Percentiles rank a stretch among this genome's conserved stretches.
Evolutionary conservation across 2,888 invertebrate genomes (phyloP).

Genomic region (Drosophila peninsularis): DNA sequence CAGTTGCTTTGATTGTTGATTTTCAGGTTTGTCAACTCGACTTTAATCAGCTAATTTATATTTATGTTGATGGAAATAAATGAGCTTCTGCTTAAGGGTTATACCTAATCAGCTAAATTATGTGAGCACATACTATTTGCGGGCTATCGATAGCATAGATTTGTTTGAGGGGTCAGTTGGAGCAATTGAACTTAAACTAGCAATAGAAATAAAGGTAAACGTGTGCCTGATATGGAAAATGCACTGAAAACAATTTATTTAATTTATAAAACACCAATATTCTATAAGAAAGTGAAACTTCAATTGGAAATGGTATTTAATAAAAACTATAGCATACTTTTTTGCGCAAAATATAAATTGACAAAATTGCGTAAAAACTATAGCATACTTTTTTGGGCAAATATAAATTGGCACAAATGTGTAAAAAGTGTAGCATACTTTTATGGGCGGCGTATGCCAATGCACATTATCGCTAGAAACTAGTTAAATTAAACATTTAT

Average conservation of each 20-base stretch:
- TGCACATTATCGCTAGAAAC: too few relatives aligned
- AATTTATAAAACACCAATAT: too few relatives aligned
- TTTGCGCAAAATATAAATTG: background rate
- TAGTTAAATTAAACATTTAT: too few relatives aligned
- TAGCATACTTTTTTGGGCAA: background rate
- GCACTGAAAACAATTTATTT: background rate
- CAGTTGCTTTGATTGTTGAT: slow-evolving; percentile 43
- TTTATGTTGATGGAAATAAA: slow-evolving; percentile 9
- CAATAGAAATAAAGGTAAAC: background rate
- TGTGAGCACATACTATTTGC: slow-evolving; percentile 2
- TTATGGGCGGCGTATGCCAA: too few relatives aligned
- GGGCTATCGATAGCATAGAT: background rate
- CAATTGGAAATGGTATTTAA: too few relatives aligned
- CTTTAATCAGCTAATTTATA: slow-evolving; percentile 35
- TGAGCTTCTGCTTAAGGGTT: background rate
- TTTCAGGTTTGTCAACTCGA: slow-evolving; percentile 14
- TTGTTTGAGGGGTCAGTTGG: background rate
- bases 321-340: background rate
- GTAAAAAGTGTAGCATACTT: too few relatives aligned
- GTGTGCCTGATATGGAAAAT: background rate
- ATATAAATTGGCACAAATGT: too few relatives aligned
- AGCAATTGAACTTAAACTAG: background rate
- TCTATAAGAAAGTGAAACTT: too few relatives aligned
- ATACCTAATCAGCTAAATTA: slow-evolving; percentile 4
- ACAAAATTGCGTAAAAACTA: background rate